Conservation (phyloP, 2,113 vertebrate species). For the Gracilinanus agilis region DNA sequence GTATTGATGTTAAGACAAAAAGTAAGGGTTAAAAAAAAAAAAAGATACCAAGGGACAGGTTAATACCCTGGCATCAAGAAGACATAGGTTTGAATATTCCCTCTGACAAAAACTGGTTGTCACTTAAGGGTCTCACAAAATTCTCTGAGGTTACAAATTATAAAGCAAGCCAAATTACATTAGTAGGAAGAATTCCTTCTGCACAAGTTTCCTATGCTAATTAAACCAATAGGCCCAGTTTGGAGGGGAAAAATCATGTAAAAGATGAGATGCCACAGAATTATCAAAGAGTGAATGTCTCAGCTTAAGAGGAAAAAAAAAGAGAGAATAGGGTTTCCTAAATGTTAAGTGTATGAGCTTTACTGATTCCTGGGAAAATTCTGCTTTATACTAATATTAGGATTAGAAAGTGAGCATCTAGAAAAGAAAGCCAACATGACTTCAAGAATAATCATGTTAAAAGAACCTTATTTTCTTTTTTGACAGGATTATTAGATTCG, state of each 20-base stretch:
- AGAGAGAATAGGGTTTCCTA: neutral
- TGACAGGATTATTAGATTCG: neutral
- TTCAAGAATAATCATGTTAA: neutral
- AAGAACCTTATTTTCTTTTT: neutral
- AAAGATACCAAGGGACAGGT: neutral
- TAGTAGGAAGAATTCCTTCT: neutral
- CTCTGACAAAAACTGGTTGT: neutral
- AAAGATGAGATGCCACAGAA: neutral
- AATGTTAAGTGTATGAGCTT: neutral
- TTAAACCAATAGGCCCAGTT: neutral
- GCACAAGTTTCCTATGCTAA: neutral
- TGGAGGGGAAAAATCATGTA: neutral
- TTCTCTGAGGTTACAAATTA: neutral
- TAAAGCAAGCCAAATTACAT: neutral
- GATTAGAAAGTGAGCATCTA: neutral
- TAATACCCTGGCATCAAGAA: neutral
- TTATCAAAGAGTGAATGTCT: neutral
- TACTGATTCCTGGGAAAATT: neutral
- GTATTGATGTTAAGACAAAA: no score
- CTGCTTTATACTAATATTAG: neutral
- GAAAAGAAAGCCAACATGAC: neutral
- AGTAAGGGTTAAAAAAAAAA: no score
- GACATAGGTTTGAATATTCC: neutral
- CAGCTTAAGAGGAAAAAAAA: neutral
- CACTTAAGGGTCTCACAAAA: neutral